Conservation (phyloP, 2,797 vertebrate genomes). For the Sebastolobus alascanus region DNA sequence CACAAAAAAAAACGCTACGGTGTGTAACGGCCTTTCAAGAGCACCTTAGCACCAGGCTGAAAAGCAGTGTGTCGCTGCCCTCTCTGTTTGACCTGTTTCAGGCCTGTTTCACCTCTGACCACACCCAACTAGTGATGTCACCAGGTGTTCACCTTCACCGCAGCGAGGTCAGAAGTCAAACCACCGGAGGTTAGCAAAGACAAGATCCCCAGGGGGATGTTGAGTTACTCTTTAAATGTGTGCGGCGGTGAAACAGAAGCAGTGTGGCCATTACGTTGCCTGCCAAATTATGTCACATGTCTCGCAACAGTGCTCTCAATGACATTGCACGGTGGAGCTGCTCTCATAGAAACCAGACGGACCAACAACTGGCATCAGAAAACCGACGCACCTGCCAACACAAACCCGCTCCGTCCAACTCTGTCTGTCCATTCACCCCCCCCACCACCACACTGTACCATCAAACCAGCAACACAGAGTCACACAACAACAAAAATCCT, state of each 20-base stretch:
- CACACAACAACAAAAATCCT: neutral
- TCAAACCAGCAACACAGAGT: neutral
- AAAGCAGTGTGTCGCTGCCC: too few relatives aligned
- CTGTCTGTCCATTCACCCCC: conserved; percentile 14
- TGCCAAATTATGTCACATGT: conserved; percentile 9
- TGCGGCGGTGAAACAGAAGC: neutral
- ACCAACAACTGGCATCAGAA: conserved; percentile 6
- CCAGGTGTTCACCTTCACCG: neutral
- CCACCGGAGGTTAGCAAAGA: neutral
- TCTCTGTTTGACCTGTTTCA: neutral
- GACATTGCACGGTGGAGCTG: conserved; percentile 10
- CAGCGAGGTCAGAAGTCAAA: neutral
- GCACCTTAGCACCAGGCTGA: too few relatives aligned
- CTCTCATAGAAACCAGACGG: conserved; percentile 1
- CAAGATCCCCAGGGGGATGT: too few relatives aligned
- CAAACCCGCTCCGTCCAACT: conserved; percentile 16
- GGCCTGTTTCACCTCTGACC: neutral
- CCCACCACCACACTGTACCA: neutral
- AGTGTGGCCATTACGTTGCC: neutral
- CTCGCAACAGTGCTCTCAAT: conserved; percentile 17
- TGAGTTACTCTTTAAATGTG: neutral
- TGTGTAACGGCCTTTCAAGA: too few relatives aligned
- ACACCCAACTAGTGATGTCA: neutral
- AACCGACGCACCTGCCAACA: conserved; percentile 20
- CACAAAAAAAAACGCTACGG: too few relatives aligned